These are phyloP conservation scores for Trachelus tabidus DNA, from an alignment of 2,888 invertebrate genomes.

Conservation along the genomic window DNA sequence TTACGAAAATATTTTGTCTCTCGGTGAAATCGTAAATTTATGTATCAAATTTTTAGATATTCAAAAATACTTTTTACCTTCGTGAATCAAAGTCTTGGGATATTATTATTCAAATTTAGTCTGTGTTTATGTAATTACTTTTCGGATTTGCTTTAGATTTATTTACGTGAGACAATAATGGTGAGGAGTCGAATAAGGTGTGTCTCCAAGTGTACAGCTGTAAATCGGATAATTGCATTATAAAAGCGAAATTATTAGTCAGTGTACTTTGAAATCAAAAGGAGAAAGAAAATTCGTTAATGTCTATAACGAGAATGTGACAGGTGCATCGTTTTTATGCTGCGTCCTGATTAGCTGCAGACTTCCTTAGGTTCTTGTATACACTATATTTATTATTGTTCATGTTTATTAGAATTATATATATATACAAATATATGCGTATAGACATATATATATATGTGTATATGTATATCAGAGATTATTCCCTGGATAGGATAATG, in stretches of 20 bases:
- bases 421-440: slow-evolving; percentile 45
- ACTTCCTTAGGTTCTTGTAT: slow-evolving; percentile 62
- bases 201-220: not conserved
- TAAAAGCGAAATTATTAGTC: not conserved
- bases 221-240: slow-evolving; percentile 6
- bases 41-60: no score
- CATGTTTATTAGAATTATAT: slow-evolving; percentile 65
- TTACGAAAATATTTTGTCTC: no score
- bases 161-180: no score
- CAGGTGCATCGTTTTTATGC: not conserved
- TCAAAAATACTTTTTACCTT: no score
- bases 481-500: slow-evolving; percentile 61
- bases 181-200: no score
- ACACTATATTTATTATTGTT: slow-evolving; percentile 66
- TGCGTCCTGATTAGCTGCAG: slow-evolving; percentile 59
- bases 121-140: no score
- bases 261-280: slow-evolving; percentile 26
- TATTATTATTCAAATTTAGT: no score
- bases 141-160: no score
- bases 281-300: slow-evolving; percentile 13
- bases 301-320: not conserved
- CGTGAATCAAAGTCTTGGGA: no score
- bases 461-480: slow-evolving; percentile 55
- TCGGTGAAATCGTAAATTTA: no score
- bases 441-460: slow-evolving; percentile 30